Evolutionary conservation across 2,797 vertebrate species (phyloP).

Genomic region (Mormyrus hasselquistii): DNA sequence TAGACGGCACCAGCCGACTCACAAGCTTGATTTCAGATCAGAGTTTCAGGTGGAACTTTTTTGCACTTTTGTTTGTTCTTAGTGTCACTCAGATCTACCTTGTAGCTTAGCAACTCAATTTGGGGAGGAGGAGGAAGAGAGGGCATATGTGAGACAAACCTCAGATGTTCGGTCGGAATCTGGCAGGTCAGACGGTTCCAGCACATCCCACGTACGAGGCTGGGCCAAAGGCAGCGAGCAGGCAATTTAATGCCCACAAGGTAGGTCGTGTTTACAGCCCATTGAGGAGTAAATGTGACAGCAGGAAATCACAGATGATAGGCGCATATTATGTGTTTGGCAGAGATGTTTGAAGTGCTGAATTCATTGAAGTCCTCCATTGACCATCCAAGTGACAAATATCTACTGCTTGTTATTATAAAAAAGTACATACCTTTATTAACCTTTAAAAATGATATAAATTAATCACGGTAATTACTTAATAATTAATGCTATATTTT

Average conservation of each 20-base stretch:
- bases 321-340: not conserved
- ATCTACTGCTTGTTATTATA: not conserved
- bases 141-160: not conserved
- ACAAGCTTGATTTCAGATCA: not conserved
- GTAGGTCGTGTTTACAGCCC: not conserved
- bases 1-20: not conserved
- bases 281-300: not conserved
- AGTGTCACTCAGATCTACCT: not conserved
- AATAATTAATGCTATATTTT: not conserved
- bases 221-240: not conserved
- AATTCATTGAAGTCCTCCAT: not conserved
- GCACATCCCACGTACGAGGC: not conserved
- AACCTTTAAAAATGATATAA: not conserved
- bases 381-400: not conserved
- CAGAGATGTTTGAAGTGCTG: not conserved
- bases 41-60: not conserved
- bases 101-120: not conserved
- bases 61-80: not conserved
- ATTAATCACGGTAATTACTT: not conserved
- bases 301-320: not conserved
- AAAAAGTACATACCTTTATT: not conserved
- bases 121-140: not conserved
- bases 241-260: not conserved
- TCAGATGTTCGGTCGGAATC: not conserved
- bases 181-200: not conserved